Base-by-base conservation (phyloP, 2,113 vertebrate genomes). In the Cercocebus atys region DNA sequence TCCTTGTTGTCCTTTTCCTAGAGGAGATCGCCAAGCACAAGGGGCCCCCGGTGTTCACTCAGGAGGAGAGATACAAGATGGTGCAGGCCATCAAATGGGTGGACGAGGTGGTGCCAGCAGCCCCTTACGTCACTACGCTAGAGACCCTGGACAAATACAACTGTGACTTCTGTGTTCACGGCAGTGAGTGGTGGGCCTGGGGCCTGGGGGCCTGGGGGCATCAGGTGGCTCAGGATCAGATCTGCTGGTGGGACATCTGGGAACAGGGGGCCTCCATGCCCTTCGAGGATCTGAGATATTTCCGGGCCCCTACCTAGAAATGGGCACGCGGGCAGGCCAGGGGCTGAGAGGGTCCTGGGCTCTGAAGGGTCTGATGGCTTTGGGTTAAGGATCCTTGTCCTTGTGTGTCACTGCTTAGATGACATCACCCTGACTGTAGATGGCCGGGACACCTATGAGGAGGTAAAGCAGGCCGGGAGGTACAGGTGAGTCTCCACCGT, bases 51-150 rank as follows among this genome's bases (percentile, higher is more conserved):
- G 99, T 99, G 95, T 99, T 99, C 98, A 99, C 99, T 0, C 99
- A 99, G 98, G 99, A 99, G 66, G 99, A 99, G 96, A 97, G 99
- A 80, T 99, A 99, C 98, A 99, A 99, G 98, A 99, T 99, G 99
- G 99, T 99, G 80, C 99, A 99, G 47, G 99, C 99, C 97, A 99
- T 99, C 98, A 99, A 99, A 97, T 99, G 99, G 99, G 99, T 99
- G 97, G 99, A 99, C 75, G 99, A 99, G 96, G 99, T 99, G 40
- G 99, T 99, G 84, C 98, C 99, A 8, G 99, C 99, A 6, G 99
- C 99, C 11, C 99, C 99, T 10, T 99, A 99, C 2, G 99, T 99
- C 97, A 99, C 99, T 98, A 99, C 99, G 0, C 98, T 99, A 96
- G 99, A 99, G 97, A 99, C 99, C 0, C 98, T 99, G 91, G 99